Evolutionary conservation across 2,888 invertebrate species (phyloP).

Genomic region (Drosophila fungiperda): DNA sequence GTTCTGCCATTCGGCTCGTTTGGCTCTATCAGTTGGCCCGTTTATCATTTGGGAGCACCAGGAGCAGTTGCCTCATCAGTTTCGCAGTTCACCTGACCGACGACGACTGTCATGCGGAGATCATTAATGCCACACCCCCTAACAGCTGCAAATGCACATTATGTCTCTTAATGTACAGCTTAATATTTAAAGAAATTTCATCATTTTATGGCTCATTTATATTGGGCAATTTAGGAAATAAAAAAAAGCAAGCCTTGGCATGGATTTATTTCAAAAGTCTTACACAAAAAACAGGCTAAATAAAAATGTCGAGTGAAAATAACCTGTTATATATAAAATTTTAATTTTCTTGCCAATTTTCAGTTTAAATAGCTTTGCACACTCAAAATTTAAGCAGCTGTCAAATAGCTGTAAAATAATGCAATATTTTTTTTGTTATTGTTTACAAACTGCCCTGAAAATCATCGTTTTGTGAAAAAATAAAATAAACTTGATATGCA

Average conservation of each 20-base stretch:
- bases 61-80: slow-evolving; percentile 18
- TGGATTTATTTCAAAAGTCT: background rate
- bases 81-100: slow-evolving; percentile 17
- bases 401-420: background rate
- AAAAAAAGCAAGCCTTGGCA: background rate
- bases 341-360: background rate
- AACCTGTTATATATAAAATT: background rate
- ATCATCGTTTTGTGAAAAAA: background rate
- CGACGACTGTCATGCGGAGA: slow-evolving; percentile 54
- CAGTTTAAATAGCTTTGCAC: background rate
- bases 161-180: slow-evolving; percentile 14
- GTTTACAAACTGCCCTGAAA: background rate
- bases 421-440: background rate
- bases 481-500: background rate
- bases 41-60: slow-evolving; percentile 63
- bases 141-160: slow-evolving; percentile 29
- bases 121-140: slow-evolving; percentile 59
- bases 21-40: slow-evolving; percentile 68
- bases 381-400: too few relatives aligned
- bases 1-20: slow-evolving; percentile 52
- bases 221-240: background rate
- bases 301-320: background rate
- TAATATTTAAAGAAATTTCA: slow-evolving; percentile 22
- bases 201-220: background rate
- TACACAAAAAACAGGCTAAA: background rate